Evolutionary conservation across 2,888 invertebrate species (phyloP), one percentile per base, ranked within the genome.

Genomic region (Hesperia comma): DNA sequence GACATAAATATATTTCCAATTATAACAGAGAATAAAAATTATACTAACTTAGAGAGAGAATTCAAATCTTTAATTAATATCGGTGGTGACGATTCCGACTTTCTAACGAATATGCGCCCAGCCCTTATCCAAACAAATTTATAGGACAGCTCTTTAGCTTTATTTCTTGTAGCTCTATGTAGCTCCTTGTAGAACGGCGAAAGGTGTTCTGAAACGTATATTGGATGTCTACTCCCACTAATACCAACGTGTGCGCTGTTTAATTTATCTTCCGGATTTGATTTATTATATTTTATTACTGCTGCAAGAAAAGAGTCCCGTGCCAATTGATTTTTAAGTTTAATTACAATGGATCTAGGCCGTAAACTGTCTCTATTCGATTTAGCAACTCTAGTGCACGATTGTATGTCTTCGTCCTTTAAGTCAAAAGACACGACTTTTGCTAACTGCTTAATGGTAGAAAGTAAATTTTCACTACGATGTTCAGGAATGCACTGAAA

Each of bases 71-170:
- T 61, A 3, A 61, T 51, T 8, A 40, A 12, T n/a, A 53, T 53
- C 6, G 40, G 21, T 7, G 53, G 40, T 10, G 61, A 40, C 8
- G 61, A 21, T 5, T 61, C 61, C 5, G 53, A 14, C 53, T 61
- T 61, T 26, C 61, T 40, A 2, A 61, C 15, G 26, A 53, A 61
- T 33, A 61, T 53, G 17, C 33, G 17, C 10, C 61, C 60, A 5
- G 49, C 49, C 12, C 46, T 61, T 7, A 61, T 33, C 61, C 61
- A 61, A 14, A 61, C 61, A n/a, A 21, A 61, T 51, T 61, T 61
- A 19, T 60, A 60, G 0, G 14, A 4, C 6, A 17, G 26, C 0
- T 60, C 46, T 15, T 46, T 60, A 10, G 60, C 60, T 60, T 32
- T 14, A n/a, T 14, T 46, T 17, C 61, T 61, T 12, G 60, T 53